Percentiles rank a stretch among this genome's conserved stretches.
Conservation (phyloP, 1,140 invertebrate species). For the Zaprionus taronus region DNA sequence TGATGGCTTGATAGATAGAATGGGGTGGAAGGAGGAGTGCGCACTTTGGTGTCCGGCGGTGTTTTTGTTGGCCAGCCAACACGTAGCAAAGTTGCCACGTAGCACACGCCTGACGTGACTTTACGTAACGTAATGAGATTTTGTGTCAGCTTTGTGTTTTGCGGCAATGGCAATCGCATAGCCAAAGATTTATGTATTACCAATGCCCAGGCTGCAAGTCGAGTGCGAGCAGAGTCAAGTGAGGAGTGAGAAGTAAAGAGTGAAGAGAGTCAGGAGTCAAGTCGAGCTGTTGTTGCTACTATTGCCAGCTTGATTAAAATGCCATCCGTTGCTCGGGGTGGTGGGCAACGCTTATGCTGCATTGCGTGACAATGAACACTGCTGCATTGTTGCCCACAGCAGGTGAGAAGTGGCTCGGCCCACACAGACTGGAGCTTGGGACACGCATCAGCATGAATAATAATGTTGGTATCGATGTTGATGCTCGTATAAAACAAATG, state of each 20-base stretch:
- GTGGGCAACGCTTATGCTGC: conserved; percentile 15
- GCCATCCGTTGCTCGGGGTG: conserved; percentile 14
- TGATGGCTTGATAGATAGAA: neutral
- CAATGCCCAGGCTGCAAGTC: conserved; percentile 26
- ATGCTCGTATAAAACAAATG: conserved; percentile 4
- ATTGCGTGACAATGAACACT: conserved; percentile 23
- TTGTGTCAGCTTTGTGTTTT: conserved; percentile 70
- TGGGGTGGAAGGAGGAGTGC: no score
- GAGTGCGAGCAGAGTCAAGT: conserved; percentile 6
- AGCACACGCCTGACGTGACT: conserved; percentile 56
- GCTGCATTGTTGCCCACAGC: conserved; percentile 1
- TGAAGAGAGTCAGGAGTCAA: neutral
- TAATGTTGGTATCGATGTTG: conserved; percentile 2
- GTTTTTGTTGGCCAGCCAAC: conserved; percentile 48
- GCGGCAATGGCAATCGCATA: conserved; percentile 19
- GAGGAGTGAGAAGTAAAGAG: neutral
- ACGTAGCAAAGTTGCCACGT: conserved; percentile 50
- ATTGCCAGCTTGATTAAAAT: conserved; percentile 43
- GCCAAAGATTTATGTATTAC: conserved; percentile 35
- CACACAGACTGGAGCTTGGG: neutral
- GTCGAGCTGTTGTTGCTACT: conserved; percentile 7
- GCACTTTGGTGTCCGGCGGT: neutral
- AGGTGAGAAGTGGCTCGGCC: neutral
- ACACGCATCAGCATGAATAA: conserved; percentile 4
- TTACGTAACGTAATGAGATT: conserved; percentile 76